A percentile compares a stretch with the other conserved stretches of the same genome.
phyloP scores from a whole-genome alignment of 2,113 vertebrate genomes.

The Apodemus sylvaticus region DNA sequence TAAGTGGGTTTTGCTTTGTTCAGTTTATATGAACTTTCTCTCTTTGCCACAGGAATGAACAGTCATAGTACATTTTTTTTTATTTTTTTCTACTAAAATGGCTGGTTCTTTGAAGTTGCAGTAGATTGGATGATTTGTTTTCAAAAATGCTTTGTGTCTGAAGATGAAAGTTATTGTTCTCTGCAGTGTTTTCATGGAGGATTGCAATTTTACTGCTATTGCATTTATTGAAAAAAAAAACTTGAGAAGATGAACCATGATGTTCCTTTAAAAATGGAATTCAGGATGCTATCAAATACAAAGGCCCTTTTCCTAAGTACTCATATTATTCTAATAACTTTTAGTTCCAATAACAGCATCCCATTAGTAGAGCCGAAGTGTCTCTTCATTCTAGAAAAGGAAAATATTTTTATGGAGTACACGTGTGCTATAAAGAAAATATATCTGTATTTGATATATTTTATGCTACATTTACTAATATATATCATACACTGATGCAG shows the following conservation, averaged over 20 bases:
- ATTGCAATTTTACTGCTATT: slow-evolving; percentile 44
- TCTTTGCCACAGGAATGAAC: slow-evolving; percentile 36
- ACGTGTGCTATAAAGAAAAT: background rate
- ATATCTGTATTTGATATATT: background rate
- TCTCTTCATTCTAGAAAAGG: slow-evolving; percentile 66
- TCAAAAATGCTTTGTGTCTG: slow-evolving; percentile 66
- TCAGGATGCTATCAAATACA: slow-evolving; percentile 55
- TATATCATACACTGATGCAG: background rate
- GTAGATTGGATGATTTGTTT: slow-evolving; percentile 55
- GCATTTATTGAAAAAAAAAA: slow-evolving; percentile 51
- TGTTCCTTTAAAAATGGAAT: slow-evolving; percentile 66
- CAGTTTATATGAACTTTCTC: slow-evolving; percentile 4
- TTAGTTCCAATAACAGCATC: slow-evolving; percentile 70
- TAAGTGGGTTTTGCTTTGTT: background rate
- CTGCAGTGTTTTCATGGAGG: slow-evolving; percentile 41
- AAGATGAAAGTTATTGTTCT: slow-evolving; percentile 58
- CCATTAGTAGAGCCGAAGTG: slow-evolving; percentile 63
- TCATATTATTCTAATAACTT: slow-evolving; percentile 67
- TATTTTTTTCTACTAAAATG: background rate
- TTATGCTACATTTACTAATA: slow-evolving; percentile 54
- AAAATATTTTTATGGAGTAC: background rate
- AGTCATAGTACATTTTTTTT: background rate
- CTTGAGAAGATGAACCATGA: slow-evolving; percentile 19
- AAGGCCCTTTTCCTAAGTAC: slow-evolving; percentile 52
- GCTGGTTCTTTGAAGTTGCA: slow-evolving; percentile 50